Conservation (phyloP, 2,888 invertebrate genomes). For the Dorcus hopei region DNA sequence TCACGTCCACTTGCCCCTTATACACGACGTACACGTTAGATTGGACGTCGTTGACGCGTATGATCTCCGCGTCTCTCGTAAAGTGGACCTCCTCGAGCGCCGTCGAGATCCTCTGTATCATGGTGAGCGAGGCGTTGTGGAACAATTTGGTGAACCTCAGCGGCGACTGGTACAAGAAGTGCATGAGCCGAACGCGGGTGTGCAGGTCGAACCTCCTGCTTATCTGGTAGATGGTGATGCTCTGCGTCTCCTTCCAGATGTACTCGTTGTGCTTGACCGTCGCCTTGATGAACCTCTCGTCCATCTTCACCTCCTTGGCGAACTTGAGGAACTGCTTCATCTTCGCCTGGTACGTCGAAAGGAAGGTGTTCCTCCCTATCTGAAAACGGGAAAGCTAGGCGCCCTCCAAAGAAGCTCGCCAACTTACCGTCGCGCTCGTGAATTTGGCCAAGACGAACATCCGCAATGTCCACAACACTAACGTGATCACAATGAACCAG, state of each 20-base stretch:
- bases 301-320: constrained; percentile 23
- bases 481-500: constrained; percentile 1
- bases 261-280: constrained; percentile 28
- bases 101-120: constrained; percentile 2
- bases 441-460: constrained; percentile 7
- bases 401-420: not conserved
- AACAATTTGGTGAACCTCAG: constrained; percentile 9
- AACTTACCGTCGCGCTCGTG: constrained; percentile 14
- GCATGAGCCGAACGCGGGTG: constrained; percentile 6
- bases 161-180: constrained; percentile 10
- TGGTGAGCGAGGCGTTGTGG: constrained; percentile 7
- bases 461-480: constrained; percentile 2
- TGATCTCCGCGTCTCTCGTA: constrained; percentile 28
- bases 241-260: constrained; percentile 25
- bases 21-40: constrained; percentile 26
- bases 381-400: constrained; percentile 4
- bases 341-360: constrained; percentile 24
- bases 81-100: constrained; percentile 18
- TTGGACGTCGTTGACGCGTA: constrained; percentile 31
- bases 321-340: constrained; percentile 27
- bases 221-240: constrained; percentile 12
- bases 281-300: constrained; percentile 22
- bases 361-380: constrained; percentile 26
- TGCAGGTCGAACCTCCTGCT: constrained; percentile 8
- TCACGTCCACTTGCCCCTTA: constrained; percentile 18